Conservation (phyloP, 2,888 invertebrate species). For the Malacosoma neustria region DNA sequence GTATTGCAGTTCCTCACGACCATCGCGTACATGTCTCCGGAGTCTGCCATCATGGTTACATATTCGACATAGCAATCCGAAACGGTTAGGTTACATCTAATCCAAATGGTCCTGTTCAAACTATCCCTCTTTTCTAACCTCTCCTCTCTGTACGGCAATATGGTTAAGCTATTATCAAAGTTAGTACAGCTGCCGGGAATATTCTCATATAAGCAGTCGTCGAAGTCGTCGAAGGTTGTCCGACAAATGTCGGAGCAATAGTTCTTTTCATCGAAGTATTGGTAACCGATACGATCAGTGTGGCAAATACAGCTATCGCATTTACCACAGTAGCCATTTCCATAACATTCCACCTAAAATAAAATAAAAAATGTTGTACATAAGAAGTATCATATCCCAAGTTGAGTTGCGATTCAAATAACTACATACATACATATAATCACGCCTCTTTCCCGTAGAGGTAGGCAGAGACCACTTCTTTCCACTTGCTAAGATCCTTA, state of each 20-base stretch:
- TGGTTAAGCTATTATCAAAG: constrained; percentile 14
- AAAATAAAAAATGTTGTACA: not conserved
- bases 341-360: constrained; percentile 36
- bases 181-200: constrained; percentile 18
- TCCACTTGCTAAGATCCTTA: no score
- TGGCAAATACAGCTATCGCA: constrained; percentile 46
- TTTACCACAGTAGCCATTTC: constrained; percentile 43
- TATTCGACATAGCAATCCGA: constrained; percentile 28
- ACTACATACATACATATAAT: no score
- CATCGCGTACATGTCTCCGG: not conserved
- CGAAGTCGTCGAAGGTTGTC: constrained; percentile 28
- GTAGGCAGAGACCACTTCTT: no score
- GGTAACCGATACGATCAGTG: constrained; percentile 35
- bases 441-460: no score
- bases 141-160: constrained; percentile 22
- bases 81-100: constrained; percentile 32
- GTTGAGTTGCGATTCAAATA: not conserved
- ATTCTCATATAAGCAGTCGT: constrained; percentile 31
- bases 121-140: constrained; percentile 20
- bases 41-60: constrained; percentile 29
- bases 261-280: constrained; percentile 41
- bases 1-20: constrained; percentile 19
- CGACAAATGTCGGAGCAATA: constrained; percentile 48
- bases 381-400: not conserved
- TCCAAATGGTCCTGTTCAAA: constrained; percentile 33